A percentile compares a stretch with the other conserved stretches of the same genome.
Evolutionary conservation across 2,888 invertebrate species (phyloP).

Genomic region (Brachypterus glaber): DNA sequence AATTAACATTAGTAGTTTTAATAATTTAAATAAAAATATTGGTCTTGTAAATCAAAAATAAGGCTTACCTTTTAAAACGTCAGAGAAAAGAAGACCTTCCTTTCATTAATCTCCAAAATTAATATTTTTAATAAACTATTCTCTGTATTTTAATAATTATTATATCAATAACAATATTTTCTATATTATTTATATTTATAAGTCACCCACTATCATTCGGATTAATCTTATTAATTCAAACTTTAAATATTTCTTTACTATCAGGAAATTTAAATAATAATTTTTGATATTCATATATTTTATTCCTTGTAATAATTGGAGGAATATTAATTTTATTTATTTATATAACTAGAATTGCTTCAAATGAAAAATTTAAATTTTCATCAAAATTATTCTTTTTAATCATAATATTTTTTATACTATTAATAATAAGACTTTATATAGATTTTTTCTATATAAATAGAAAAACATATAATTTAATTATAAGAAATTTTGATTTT

Average conservation of each 20-base stretch:
- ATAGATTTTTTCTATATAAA: too few relatives aligned
- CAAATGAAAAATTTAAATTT: conserved; percentile 54
- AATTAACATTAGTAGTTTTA: too few relatives aligned
- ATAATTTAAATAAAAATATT: too few relatives aligned
- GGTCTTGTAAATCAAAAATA: conserved; percentile 61
- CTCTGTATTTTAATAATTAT: conserved; percentile 30
- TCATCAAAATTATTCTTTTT: too few relatives aligned
- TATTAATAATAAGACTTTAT: too few relatives aligned
- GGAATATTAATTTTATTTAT: conserved; percentile 57
- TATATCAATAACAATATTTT: conserved; percentile 32
- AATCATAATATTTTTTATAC: too few relatives aligned
- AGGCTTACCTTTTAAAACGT: conserved; percentile 49
- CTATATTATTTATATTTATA: conserved; percentile 39
- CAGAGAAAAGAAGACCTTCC: too few relatives aligned
- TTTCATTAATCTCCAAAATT: conserved; percentile 62
- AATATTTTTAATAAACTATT: conserved; percentile 57
- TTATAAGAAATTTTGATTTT: too few relatives aligned
- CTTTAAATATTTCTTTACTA: conserved; percentile 42
- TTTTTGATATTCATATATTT: conserved; percentile 52
- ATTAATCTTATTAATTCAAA: conserved; percentile 46
- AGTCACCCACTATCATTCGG: conserved; percentile 48
- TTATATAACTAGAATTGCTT: conserved; percentile 53
- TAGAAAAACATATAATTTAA: too few relatives aligned
- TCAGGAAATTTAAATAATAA: conserved; percentile 43
- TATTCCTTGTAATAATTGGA: conserved; percentile 54